Evolutionary conservation across 2,113 vertebrate species (phyloP).

Genomic region (Cebidichthys violaceus): DNA sequence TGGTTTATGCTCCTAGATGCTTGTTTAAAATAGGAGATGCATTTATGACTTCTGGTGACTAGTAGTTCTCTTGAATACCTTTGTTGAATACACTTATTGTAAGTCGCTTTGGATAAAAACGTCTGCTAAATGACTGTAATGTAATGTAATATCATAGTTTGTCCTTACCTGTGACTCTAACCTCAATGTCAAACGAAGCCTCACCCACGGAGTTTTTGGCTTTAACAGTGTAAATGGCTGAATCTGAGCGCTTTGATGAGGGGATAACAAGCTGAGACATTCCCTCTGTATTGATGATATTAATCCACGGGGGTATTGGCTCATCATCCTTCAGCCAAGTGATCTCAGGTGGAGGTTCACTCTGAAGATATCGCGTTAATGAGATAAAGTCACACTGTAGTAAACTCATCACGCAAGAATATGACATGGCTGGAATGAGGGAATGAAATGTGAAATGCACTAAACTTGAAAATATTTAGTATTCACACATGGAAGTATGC

Average conservation of each 20-base stretch:
- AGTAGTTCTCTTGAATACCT: no score
- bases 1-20: no score
- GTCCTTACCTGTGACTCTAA: slow-evolving; percentile 88
- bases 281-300: slow-evolving; percentile 78
- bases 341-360: slow-evolving; percentile 84
- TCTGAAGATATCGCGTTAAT: slow-evolving; percentile 76
- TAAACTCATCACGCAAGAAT: slow-evolving; percentile 18
- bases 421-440: slow-evolving; percentile 5
- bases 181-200: slow-evolving; percentile 82
- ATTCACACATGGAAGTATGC: background rate
- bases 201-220: slow-evolving; percentile 83
- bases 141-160: no score
- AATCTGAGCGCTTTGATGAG: slow-evolving; percentile 83
- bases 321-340: slow-evolving; percentile 89
- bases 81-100: no score
- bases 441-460: background rate
- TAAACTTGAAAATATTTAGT: background rate
- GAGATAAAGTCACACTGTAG: background rate
- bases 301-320: slow-evolving; percentile 79
- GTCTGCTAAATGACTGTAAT: no score
- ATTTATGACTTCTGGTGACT: no score
- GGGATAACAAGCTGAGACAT: slow-evolving; percentile 87
- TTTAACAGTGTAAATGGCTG: slow-evolving; percentile 84
- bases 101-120: no score
- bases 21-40: no score